phyloP scores from a whole-genome alignment of 2,797 vertebrate species.

The Glyptemys insculpta region DNA sequence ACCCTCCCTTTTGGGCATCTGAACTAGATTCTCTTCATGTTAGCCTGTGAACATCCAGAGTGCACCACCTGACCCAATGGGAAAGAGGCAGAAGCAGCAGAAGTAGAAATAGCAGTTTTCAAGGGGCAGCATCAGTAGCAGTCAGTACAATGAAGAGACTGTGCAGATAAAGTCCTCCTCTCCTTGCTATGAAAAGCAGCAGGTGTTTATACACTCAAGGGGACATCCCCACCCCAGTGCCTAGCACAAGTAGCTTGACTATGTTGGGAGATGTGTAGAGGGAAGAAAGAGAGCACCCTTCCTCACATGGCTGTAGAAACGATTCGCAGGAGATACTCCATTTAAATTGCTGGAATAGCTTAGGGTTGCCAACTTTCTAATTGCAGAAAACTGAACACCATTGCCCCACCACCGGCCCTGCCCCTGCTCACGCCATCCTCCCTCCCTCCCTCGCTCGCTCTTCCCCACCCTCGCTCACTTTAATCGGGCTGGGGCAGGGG shows the following conservation, averaged over 20 bases:
- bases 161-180: neutral
- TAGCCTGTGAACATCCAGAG: neutral
- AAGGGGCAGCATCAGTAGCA: neutral
- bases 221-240: neutral
- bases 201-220: neutral
- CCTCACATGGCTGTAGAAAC: constrained; percentile 8
- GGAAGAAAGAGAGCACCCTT: constrained; percentile 1
- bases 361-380: too few species aligned
- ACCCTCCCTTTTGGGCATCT: constrained; percentile 25
- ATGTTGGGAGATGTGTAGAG: neutral
- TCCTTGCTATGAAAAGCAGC: neutral
- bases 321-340: neutral
- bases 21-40: constrained; percentile 9
- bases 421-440: too few species aligned
- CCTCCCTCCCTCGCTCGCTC: too few species aligned
- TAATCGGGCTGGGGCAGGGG: too few species aligned
- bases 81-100: neutral
- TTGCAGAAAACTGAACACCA: too few species aligned
- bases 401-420: too few species aligned
- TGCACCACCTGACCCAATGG: neutral
- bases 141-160: neutral
- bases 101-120: neutral
- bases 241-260: neutral
- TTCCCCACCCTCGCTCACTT: too few species aligned
- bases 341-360: neutral